These are phyloP conservation scores for Maniola hyperantus DNA, from an alignment of 2,888 invertebrate species.

Conservation along the genomic window DNA sequence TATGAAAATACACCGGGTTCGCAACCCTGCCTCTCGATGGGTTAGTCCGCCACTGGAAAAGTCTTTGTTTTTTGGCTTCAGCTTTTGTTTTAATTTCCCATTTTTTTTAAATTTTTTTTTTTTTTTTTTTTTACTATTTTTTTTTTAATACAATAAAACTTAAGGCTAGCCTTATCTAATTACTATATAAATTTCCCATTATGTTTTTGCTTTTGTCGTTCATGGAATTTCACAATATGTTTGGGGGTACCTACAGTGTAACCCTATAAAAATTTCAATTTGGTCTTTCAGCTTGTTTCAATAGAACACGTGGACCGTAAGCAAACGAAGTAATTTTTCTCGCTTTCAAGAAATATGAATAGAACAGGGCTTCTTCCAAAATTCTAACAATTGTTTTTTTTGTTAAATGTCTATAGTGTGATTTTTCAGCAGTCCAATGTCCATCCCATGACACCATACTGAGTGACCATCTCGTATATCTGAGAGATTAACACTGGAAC, in stretches of 20 bases:
- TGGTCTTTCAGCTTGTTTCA: slow-evolving; percentile 9
- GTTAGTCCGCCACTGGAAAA: not conserved
- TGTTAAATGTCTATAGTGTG: not conserved
- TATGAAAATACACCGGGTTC: too few relatives aligned
- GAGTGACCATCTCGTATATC: too few relatives aligned
- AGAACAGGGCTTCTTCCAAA: not conserved
- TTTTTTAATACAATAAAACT: too few relatives aligned
- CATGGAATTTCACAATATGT: not conserved
- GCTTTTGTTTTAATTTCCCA: slow-evolving; percentile 4
- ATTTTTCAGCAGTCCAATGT: not conserved
- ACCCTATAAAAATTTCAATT: not conserved
- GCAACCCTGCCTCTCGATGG: too few relatives aligned
- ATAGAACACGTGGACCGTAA: not conserved
- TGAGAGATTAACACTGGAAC: too few relatives aligned
- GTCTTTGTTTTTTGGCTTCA: slow-evolving; percentile 8
- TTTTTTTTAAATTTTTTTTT: too few relatives aligned
- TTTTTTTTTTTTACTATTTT: too few relatives aligned
- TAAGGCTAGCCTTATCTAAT: too few relatives aligned
- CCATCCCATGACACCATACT: not conserved
- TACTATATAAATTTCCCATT: slow-evolving; percentile 6
- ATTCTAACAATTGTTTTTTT: not conserved
- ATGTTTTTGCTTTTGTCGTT: slow-evolving; percentile 7
- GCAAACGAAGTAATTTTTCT: not conserved
- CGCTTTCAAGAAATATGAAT: not conserved
- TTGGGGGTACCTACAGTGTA: not conserved